phyloP scores from a whole-genome alignment of 1,140 invertebrate genomes.

The Trachymyrmex cornetzi region DNA sequence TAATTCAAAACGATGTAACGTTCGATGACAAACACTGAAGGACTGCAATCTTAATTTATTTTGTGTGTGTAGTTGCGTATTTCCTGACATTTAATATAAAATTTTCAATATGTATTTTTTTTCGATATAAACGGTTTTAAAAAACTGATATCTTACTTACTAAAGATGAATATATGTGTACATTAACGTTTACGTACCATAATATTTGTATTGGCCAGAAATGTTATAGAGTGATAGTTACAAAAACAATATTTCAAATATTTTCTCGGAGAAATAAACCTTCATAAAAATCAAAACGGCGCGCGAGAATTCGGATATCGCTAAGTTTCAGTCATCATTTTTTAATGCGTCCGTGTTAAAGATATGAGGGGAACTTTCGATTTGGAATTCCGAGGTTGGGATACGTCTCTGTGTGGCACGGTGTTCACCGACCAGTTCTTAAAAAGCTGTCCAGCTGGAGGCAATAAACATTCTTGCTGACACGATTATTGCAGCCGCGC shows the following conservation, averaged over 20 bases:
- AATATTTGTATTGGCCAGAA: background rate
- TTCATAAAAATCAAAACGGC: background rate
- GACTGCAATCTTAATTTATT: background rate
- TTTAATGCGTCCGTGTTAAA: background rate
- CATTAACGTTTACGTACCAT: background rate
- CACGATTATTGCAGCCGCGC: conserved; percentile 72
- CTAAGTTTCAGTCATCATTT: conserved; percentile 15
- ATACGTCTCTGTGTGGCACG: conserved; percentile 36
- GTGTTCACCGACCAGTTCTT: conserved; percentile 62
- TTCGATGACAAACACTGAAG: background rate
- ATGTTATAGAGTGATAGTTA: background rate
- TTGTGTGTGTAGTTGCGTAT: no score
- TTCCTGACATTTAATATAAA: background rate
- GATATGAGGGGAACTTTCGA: background rate
- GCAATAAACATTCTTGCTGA: conserved; percentile 73
- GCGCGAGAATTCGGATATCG: background rate
- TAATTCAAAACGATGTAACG: background rate
- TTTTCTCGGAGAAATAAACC: background rate
- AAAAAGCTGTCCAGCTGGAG: conserved; percentile 71
- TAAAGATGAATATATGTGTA: background rate
- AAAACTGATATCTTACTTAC: background rate
- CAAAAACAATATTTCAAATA: background rate
- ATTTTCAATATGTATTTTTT: background rate
- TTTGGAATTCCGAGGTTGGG: background rate
- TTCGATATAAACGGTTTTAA: background rate